A percentile compares a stretch with the other conserved stretches of the same genome.
phyloP scores from a whole-genome alignment of 2,888 invertebrate genomes.

The Rhagonycha fulva region DNA sequence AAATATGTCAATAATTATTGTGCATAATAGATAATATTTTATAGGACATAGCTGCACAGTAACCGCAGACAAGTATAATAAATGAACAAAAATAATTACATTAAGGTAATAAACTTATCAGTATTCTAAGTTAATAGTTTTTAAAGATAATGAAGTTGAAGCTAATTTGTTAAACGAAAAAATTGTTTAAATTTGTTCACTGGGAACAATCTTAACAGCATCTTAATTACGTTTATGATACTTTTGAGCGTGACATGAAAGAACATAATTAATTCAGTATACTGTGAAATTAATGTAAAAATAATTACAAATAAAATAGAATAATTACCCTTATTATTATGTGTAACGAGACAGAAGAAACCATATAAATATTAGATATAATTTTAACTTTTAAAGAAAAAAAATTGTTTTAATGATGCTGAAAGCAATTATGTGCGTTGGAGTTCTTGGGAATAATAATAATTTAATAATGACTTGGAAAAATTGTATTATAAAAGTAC shows the following conservation, averaged over 20 bases:
- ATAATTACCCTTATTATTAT: constrained; percentile 52
- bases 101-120: constrained; percentile 13
- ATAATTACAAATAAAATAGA: constrained; percentile 52
- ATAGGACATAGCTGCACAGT: not conserved
- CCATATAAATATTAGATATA: constrained; percentile 40
- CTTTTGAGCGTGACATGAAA: constrained; percentile 37
- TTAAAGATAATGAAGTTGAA: constrained; percentile 11
- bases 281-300: constrained; percentile 53
- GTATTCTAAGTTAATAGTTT: constrained; percentile 26
- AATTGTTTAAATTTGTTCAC: constrained; percentile 46
- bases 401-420: constrained; percentile 34
- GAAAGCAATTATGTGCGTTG: constrained; percentile 25
- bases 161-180: constrained; percentile 39
- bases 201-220: constrained; percentile 54
- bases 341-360: constrained; percentile 49
- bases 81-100: not conserved
- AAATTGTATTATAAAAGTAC: constrained; percentile 7
- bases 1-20: not conserved
- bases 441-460: constrained; percentile 27
- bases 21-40: not conserved
- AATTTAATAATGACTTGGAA: constrained; percentile 27
- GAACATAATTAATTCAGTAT: constrained; percentile 47
- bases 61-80: not conserved
- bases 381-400: constrained; percentile 39
- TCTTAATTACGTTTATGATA: constrained; percentile 51